Conservation (phyloP, 2,113 vertebrate genomes). For the Rhinolophus ferrumequinum region DNA sequence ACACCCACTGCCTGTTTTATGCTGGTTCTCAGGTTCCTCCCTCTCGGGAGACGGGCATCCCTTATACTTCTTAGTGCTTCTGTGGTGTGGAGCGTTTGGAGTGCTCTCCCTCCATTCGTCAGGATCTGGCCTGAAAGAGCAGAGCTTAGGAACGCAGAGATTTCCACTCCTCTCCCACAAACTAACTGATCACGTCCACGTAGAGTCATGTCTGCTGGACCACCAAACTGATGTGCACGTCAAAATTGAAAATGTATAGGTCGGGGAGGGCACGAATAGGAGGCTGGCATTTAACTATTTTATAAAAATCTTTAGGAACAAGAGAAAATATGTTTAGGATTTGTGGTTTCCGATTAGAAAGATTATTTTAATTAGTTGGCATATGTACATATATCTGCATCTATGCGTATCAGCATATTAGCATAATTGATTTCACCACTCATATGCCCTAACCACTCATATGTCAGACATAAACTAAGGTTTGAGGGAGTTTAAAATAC, state of each 20-base stretch:
- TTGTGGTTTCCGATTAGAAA: neutral
- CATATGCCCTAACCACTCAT: neutral
- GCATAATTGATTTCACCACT: neutral
- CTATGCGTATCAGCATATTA: neutral
- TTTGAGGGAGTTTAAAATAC: neutral
- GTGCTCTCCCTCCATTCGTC: neutral
- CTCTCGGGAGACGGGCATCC: neutral
- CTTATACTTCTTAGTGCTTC: neutral
- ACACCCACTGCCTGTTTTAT: neutral
- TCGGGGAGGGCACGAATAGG: fast-evolving
- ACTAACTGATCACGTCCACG: neutral
- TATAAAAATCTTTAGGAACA: slow-evolving; percentile 20
- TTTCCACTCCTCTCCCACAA: neutral
- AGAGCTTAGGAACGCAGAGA: neutral
- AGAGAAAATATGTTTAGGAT: slow-evolving; percentile 13
- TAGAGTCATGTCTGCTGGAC: neutral
- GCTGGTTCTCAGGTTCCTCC: neutral
- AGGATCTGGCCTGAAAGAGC: neutral
- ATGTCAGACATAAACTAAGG: neutral
- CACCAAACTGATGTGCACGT: neutral
- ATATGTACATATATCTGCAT: neutral
- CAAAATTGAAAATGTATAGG: neutral
- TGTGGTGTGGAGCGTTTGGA: neutral
- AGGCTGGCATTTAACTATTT: neutral
- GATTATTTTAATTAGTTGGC: neutral